A percentile compares a stretch with the other conserved stretches of the same genome.
Evolutionary conservation across 2,797 vertebrate species (phyloP).

Genomic region (Cryptoprocta ferox): DNA sequence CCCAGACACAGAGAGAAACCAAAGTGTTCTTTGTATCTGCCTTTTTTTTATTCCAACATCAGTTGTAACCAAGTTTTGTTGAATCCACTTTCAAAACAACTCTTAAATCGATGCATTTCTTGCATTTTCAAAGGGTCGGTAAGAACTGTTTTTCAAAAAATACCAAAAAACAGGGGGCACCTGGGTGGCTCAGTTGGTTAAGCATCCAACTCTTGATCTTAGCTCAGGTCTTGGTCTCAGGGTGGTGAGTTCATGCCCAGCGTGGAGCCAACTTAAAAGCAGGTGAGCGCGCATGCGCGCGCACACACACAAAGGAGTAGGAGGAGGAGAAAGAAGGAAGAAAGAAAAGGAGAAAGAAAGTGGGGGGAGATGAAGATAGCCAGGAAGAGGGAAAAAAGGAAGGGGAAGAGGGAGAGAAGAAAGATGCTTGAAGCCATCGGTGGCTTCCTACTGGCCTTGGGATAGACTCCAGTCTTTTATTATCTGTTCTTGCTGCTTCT

Average conservation of each 20-base stretch:
- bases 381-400: background rate
- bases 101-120: background rate
- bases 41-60: background rate
- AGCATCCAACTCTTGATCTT: too few relatives aligned
- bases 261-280: too few relatives aligned
- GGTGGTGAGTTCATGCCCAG: too few relatives aligned
- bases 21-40: background rate
- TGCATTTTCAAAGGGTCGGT: background rate
- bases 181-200: too few relatives aligned
- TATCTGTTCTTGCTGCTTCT: background rate
- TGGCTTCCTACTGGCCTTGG: background rate
- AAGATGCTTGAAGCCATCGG: background rate
- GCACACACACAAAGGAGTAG: too few relatives aligned
- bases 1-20: background rate
- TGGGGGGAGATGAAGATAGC: too few relatives aligned
- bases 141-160: background rate
- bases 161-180: rapidly evolving
- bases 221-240: too few relatives aligned
- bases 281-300: too few relatives aligned
- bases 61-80: background rate
- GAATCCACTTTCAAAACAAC: background rate
- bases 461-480: background rate
- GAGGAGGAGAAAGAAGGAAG: too few relatives aligned
- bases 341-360: too few relatives aligned
- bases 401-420: background rate